Percentiles rank a stretch among this genome's conserved stretches.
Evolutionary conservation across 2,797 vertebrate genomes (phyloP).

Genomic region (Pseudochaenichthys georgianus): DNA sequence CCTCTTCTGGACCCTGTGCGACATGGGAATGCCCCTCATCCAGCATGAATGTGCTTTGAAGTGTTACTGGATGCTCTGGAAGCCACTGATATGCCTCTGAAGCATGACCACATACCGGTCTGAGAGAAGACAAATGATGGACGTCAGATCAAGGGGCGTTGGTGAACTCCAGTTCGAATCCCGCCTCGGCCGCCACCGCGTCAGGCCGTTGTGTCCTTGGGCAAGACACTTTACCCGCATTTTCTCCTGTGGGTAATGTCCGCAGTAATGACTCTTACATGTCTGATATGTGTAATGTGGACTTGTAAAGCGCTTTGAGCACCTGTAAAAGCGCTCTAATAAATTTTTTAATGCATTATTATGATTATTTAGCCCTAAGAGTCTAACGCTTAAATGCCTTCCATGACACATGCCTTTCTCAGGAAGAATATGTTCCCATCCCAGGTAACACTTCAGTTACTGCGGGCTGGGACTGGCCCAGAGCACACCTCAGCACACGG

Average conservation of each 20-base stretch:
- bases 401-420: conserved; percentile 56
- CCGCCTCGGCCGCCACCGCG: too few species aligned
- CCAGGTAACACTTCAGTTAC: conserved; percentile 49
- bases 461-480: conserved; percentile 59
- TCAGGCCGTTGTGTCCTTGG: too few species aligned
- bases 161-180: too few species aligned
- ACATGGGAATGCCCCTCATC: conserved; percentile 74
- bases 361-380: conserved; percentile 5
- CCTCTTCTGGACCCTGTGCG: conserved; percentile 53
- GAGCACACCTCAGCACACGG: conserved; percentile 50
- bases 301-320: too few species aligned
- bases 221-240: too few species aligned
- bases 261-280: too few species aligned
- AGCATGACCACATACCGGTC: conserved; percentile 63
- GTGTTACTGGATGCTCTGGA: conserved; percentile 75
- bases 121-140: conserved; percentile 57
- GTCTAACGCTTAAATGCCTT: conserved; percentile 47
- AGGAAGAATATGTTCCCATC: conserved; percentile 57
- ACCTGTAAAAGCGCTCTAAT: too few species aligned
- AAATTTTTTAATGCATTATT: too few species aligned
- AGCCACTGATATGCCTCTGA: conserved; percentile 64
- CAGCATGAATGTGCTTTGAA: conserved; percentile 71
- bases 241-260: too few species aligned
- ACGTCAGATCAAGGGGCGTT: neutral
- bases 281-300: too few species aligned